These are phyloP conservation scores for Thamnophis sirtalis DNA, from an alignment of 2,113 vertebrate species.

Conservation along the genomic window DNA sequence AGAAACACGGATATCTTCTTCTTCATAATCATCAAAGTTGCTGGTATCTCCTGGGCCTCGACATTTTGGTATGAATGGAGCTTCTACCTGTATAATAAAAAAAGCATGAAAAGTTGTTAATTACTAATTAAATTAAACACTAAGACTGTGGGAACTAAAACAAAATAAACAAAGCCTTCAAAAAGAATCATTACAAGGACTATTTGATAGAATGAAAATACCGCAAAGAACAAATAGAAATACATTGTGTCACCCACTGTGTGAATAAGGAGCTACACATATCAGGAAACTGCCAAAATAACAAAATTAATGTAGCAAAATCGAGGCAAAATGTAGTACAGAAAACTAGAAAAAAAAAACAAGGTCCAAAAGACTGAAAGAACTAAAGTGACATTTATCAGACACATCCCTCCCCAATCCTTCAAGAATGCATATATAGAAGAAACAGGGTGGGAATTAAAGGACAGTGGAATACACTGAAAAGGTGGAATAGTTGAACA, in stretches of 20 bases:
- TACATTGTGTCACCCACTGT: not conserved
- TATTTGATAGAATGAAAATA: not conserved
- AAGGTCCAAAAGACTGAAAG: not conserved
- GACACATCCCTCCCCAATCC: not conserved
- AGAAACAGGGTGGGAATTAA: not conserved
- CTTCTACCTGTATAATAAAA: slow-evolving; percentile 81
- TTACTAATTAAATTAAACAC: not conserved
- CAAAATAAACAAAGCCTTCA: not conserved
- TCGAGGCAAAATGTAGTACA: not conserved
- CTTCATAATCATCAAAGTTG: slow-evolving; percentile 99
- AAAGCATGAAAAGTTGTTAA: not conserved
- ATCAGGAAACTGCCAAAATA: not conserved
- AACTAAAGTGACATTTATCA: not conserved
- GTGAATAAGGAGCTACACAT: not conserved
- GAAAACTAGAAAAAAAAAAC: not conserved
- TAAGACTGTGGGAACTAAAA: not conserved
- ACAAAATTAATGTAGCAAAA: not conserved
- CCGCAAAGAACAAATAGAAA: not conserved
- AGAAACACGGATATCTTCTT: slow-evolving; percentile 95
- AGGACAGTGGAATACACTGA: not conserved
- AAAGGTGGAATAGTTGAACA: not conserved
- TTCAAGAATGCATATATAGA: not conserved
- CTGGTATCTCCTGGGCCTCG: slow-evolving; percentile 98
- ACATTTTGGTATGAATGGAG: slow-evolving; percentile 98
- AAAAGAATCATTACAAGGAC: not conserved